phyloP scores from a whole-genome alignment of 2,888 invertebrate genomes.

The Priocnemis perturbator region DNA sequence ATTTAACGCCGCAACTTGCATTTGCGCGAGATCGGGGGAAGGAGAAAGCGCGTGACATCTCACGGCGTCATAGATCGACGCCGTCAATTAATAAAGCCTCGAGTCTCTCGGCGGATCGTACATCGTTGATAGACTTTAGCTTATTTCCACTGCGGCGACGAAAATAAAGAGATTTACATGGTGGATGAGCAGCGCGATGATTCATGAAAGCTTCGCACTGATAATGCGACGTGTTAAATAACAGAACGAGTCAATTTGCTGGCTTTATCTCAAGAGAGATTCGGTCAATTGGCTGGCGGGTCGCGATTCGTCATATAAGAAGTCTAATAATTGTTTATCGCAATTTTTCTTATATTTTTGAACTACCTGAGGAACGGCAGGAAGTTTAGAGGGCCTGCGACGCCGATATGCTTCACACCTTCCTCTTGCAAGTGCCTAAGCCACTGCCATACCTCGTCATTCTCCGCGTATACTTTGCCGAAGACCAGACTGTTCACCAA shows the following conservation, averaged over 20 bases:
- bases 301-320: neutral
- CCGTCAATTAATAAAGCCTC: neutral
- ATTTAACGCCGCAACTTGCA: too few relatives aligned
- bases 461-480: conserved; percentile 82
- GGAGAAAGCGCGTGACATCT: too few relatives aligned
- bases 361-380: conserved; percentile 85
- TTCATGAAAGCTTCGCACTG: conserved; percentile 9
- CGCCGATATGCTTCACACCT: conserved; percentile 88
- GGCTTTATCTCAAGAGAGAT: neutral
- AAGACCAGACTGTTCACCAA: conserved; percentile 87
- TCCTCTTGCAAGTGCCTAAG: conserved; percentile 87
- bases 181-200: conserved; percentile 7
- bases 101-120: neutral
- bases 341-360: neutral
- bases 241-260: conserved; percentile 12
- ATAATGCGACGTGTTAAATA: conserved; percentile 12
- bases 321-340: neutral
- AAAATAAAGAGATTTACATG: conserved; percentile 25
- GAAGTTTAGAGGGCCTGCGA: conserved; percentile 90
- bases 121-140: neutral
- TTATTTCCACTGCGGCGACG: neutral
- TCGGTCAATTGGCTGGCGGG: neutral
- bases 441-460: conserved; percentile 87
- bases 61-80: neutral
- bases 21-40: too few relatives aligned